These are phyloP conservation scores for Ophiodon elongatus DNA, from an alignment of 2,113 vertebrate species.

Conservation along the genomic window DNA sequence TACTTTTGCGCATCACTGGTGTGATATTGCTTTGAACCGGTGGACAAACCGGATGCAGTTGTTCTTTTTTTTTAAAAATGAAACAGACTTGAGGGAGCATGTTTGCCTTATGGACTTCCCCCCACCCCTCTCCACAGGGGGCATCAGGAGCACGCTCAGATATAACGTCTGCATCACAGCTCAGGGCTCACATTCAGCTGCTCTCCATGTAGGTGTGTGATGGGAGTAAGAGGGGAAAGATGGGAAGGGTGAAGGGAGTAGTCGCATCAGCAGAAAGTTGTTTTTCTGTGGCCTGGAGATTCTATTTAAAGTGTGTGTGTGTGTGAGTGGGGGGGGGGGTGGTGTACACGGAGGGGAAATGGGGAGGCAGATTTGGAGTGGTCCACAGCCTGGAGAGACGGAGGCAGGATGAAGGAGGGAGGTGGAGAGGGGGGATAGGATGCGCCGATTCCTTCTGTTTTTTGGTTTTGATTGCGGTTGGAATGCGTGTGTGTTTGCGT, in stretches of 20 bases:
- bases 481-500: constrained; percentile 27
- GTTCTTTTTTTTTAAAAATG: constrained; percentile 44
- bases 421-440: constrained; percentile 30
- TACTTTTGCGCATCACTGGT: not conserved
- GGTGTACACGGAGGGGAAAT: constrained; percentile 33
- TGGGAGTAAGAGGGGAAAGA: constrained; percentile 60
- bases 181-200: constrained; percentile 65
- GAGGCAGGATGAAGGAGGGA: constrained; percentile 69
- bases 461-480: constrained; percentile 64
- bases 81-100: constrained; percentile 18
- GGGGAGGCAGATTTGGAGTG: constrained; percentile 48
- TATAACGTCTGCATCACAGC: constrained; percentile 60
- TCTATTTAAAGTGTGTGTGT: constrained; percentile 89
- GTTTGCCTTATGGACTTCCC: constrained; percentile 50
- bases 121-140: constrained; percentile 23
- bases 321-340: constrained; percentile 47
- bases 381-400: constrained; percentile 64
- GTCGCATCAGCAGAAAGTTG: constrained; percentile 92
- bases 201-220: constrained; percentile 66
- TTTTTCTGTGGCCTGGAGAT: constrained; percentile 89
- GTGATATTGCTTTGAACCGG: constrained; percentile 19
- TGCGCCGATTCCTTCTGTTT: constrained; percentile 28
- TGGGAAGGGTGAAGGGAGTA: constrained; percentile 73
- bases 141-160: constrained; percentile 44
- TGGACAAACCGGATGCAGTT: constrained; percentile 30